phyloP scores from a whole-genome alignment of 2,113 vertebrate genomes.

The Sorex fumeus region DNA sequence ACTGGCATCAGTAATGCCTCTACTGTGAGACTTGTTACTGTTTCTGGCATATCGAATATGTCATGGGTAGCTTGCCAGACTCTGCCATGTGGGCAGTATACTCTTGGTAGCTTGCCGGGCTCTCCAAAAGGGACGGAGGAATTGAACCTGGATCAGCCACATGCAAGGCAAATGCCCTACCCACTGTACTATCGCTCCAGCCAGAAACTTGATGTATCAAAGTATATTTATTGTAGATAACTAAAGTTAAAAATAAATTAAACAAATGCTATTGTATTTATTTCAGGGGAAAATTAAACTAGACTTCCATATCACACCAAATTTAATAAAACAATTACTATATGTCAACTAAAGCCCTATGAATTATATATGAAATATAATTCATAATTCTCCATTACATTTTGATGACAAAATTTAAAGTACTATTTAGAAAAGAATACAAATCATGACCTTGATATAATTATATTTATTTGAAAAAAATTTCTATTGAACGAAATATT shows the following conservation, averaged over 20 bases:
- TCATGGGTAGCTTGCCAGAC: too few species aligned
- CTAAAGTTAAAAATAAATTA: background rate
- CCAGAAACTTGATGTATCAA: background rate
- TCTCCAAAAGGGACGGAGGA: too few species aligned
- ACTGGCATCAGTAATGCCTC: too few species aligned
- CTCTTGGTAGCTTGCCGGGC: too few species aligned
- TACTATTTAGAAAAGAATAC: background rate
- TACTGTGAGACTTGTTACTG: too few species aligned
- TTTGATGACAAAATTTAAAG: constrained; percentile 27
- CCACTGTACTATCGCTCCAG: too few species aligned
- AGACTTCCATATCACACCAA: background rate
- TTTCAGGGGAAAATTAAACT: constrained; percentile 9
- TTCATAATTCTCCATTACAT: constrained; percentile 10
- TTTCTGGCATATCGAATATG: too few species aligned
- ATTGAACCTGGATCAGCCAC: too few species aligned
- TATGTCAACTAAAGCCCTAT: background rate
- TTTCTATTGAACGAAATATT: constrained; percentile 35
- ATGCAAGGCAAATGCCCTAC: too few species aligned
- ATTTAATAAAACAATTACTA: background rate
- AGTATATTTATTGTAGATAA: background rate
- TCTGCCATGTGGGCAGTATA: too few species aligned
- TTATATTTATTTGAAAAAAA: background rate
- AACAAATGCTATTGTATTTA: background rate
- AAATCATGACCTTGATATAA: background rate
- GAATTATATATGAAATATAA: too few species aligned